These are phyloP conservation scores for Aurelia sp. DNA, from an alignment of 30 jellyfish, hydroid and myxozoan genomes.

Conservation along the genomic window DNA sequence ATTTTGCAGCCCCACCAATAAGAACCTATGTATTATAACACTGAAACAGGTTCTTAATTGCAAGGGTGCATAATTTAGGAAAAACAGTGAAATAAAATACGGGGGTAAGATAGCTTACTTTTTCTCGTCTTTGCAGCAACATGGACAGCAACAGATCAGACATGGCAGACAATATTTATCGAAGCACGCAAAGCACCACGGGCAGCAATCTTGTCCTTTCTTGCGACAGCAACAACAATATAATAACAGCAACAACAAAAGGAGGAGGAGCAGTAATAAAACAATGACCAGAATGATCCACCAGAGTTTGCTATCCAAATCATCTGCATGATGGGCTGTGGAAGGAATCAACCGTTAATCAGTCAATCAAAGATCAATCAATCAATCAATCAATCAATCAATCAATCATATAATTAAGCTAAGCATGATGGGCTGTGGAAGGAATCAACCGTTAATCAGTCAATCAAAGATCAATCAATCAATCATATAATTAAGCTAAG, in stretches of 20 bases:
- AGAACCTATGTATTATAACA: too few relatives aligned
- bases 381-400: too few relatives aligned
- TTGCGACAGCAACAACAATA: conserved; percentile 94
- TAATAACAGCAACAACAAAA: conserved; percentile 73
- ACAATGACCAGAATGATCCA: conserved; percentile 90
- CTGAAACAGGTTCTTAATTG: too few relatives aligned
- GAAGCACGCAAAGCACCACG: conserved; percentile 77
- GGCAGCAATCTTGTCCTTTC: conserved; percentile 85
- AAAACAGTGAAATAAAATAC: neutral
- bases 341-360: neutral
- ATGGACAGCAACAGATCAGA: conserved; percentile 76
- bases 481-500: too few relatives aligned
- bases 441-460: too few relatives aligned
- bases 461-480: too few relatives aligned
- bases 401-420: too few relatives aligned
- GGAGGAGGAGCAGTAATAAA: conserved; percentile 72
- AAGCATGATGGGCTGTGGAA: too few relatives aligned
- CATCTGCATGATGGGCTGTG: conserved; percentile 52
- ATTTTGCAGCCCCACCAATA: too few relatives aligned
- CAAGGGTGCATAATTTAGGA: too few relatives aligned
- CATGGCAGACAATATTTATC: conserved; percentile 87
- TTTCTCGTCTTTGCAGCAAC: conserved; percentile 86
- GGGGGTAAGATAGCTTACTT: conserved; percentile 21
- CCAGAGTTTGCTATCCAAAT: conserved; percentile 85
- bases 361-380: too few relatives aligned